A percentile compares a stretch with the other conserved stretches of the same genome.
Evolutionary conservation across 2,113 vertebrate genomes (phyloP).

Genomic region (Stegastes partitus): DNA sequence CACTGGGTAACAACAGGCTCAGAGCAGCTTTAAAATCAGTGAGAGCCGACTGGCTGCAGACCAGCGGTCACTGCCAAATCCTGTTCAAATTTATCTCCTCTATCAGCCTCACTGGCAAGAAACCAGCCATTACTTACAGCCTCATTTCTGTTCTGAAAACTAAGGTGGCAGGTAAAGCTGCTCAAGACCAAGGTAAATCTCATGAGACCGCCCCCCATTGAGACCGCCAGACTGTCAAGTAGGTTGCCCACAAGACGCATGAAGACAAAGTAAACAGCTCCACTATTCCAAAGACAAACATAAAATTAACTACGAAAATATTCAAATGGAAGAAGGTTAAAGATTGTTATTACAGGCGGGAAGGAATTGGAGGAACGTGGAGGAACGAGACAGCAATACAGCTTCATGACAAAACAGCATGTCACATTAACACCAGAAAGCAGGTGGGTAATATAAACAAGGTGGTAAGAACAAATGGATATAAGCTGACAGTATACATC

Average conservation of each 20-base stretch:
- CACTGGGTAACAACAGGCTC: conserved; percentile 39
- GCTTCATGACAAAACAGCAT: background rate
- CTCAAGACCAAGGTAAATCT: conserved; percentile 27
- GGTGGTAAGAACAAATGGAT: too few species aligned
- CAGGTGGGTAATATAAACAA: background rate
- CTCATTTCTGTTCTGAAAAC: conserved; percentile 45
- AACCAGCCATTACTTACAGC: conserved; percentile 44
- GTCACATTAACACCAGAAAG: background rate
- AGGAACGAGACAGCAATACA: background rate
- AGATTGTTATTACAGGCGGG: too few species aligned
- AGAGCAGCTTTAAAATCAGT: conserved; percentile 33
- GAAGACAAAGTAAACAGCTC: background rate
- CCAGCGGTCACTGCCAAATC: conserved; percentile 48
- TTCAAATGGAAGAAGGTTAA: too few species aligned
- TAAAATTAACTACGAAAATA: too few species aligned
- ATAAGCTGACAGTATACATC: too few species aligned
- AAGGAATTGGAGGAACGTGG: too few species aligned
- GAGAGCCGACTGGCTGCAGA: conserved; percentile 46
- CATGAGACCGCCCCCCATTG: conserved; percentile 10
- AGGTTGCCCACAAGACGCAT: background rate
- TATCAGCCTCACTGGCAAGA: conserved; percentile 50
- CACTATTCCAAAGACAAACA: too few species aligned
- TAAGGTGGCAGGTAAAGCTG: conserved; percentile 32
- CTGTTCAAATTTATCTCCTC: conserved; percentile 58
- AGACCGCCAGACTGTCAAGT: background rate